Evolutionary conservation across 2,797 vertebrate genomes (phyloP).

Genomic region (Decapterus maruadsi): DNA sequence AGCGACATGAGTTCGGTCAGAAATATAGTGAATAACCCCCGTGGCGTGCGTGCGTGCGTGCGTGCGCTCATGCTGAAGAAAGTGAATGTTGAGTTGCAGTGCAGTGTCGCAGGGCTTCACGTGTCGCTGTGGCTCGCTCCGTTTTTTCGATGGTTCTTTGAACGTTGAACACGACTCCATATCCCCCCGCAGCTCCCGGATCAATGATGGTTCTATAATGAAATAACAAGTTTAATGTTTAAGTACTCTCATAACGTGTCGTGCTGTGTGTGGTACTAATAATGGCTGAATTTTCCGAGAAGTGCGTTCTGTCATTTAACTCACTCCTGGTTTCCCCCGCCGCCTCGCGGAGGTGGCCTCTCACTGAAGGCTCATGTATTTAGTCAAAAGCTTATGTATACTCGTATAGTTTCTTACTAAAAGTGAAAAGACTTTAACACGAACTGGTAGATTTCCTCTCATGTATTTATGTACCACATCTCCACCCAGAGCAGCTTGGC

Average conservation of each 20-base stretch:
- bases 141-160: constrained; percentile 21
- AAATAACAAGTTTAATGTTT: constrained; percentile 58
- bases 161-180: constrained; percentile 30
- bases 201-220: constrained; percentile 32
- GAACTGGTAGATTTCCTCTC: constrained; percentile 10
- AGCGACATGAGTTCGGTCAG: constrained; percentile 28
- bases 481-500: constrained; percentile 17
- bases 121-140: constrained; percentile 53
- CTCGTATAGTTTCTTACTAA: constrained; percentile 33
- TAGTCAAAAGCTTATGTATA: constrained; percentile 29
- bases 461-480: neutral
- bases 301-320: constrained; percentile 18
- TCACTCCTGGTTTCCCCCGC: constrained; percentile 10
- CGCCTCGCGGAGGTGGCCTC: neutral
- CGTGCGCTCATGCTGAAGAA: constrained; percentile 56
- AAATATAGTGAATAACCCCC: constrained; percentile 38
- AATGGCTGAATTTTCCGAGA: constrained; percentile 19
- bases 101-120: constrained; percentile 62
- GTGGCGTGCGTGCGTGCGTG: constrained; percentile 23
- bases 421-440: constrained; percentile 8
- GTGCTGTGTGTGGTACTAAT: constrained; percentile 68
- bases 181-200: constrained; percentile 24
- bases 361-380: constrained; percentile 30
- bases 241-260: constrained; percentile 50
- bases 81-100: constrained; percentile 60